Base-by-base conservation (phyloP, 2,888 invertebrate genomes). In the Drosophila kanekoi region DNA sequence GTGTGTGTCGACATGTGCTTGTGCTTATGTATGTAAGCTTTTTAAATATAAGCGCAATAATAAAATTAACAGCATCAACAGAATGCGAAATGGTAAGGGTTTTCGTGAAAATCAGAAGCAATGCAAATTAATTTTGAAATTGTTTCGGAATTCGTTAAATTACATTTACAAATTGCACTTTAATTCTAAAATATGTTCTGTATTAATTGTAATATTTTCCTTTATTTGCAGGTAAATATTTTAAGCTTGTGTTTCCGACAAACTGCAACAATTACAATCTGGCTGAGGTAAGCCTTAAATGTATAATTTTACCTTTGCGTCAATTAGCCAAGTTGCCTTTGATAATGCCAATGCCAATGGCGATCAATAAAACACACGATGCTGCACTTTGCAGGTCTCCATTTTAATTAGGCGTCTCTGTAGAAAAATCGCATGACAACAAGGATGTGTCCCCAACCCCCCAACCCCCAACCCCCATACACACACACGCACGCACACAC, bases 211-310 rank as follows among this genome's bases (percentile, higher is more conserved):
- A 44, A 35, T n/a, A 48, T 61, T 51, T 58, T 32, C 18, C 11
- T 49, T 62, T 79, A 45, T 40, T 81, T 78, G 32, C 79, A 82
- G 83, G 79, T 79, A 79, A 79, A 32, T 71, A 77, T 23, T 51
- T 51, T 13, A 11, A 45, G 2, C 28, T 28, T 13, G 13, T 2
- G 20, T 9, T 32, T 40, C 1, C 20, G 8, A 11, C 13, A 10
- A 23, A 14, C 5, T 13, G 14, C 16, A 40, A 13, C 11, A 2
- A 20, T 16, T 32, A n/a, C 20, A 20, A 33, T 18, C 35, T 28
- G 28, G 10, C 10, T 37, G 16, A 52, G 58, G 69, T 68, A 68
- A 68, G 68, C 37, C 32, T 47, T 35, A 57, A 67, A 58, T 66
- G 51, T 66, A 35, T 32, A 38, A 38, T 51, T 66, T 51, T 41